Evolutionary conservation across 1,140 invertebrate species (phyloP), one percentile per base, ranked within the genome.

Genomic region (Tetranychus cinnabarinus): DNA sequence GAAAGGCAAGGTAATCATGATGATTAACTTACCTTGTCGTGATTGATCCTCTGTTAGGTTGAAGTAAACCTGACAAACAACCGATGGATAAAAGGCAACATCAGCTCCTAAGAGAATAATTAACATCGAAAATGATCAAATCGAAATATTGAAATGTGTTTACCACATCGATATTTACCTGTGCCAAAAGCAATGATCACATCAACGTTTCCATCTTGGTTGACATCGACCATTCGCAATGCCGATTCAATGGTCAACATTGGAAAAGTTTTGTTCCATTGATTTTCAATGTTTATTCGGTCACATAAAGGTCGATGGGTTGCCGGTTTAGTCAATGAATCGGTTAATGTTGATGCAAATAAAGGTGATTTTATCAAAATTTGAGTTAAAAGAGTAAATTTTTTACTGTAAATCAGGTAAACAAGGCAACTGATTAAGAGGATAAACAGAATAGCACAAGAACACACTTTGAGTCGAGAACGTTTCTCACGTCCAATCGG

Each of bases 171-270:
- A 23, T 23, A 23, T 23, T 23, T 83, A 56, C 55, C 55, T 72
- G 85, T 85, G 54, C 81, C 83, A 71, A 83, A 88, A 64, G 85
- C 84, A 55, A 88, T 74, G 58, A 88, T 78, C 46, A 88, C 76
- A 72, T 89, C 86, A 42, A 80, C 74, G 33, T 84, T 67, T 37
- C 76, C 79, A 74, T 89, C 85, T 8, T 72, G 68, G 73, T 88
- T 84, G 0, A 87, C 76, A 72, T 88, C 59, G 35, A 80, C 72
- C 55, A 80, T 75, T 64, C 82, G 73, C 50, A 88, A 72, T 1
- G 84, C 78, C 45, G 83, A 81, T 72, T 88, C 85, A 8, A 84
- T 83, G 42, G 79, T 79, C 13, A 87, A 72, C 68, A 83, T 82
- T 12, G 83, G 80, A 68, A 88, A 77, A 50, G 80, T 80, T 62